Percentiles rank a stretch among this genome's conserved stretches.
Conservation (phyloP, 2,113 vertebrate species). For the Sinocyclocheilus maitianheensis region DNA sequence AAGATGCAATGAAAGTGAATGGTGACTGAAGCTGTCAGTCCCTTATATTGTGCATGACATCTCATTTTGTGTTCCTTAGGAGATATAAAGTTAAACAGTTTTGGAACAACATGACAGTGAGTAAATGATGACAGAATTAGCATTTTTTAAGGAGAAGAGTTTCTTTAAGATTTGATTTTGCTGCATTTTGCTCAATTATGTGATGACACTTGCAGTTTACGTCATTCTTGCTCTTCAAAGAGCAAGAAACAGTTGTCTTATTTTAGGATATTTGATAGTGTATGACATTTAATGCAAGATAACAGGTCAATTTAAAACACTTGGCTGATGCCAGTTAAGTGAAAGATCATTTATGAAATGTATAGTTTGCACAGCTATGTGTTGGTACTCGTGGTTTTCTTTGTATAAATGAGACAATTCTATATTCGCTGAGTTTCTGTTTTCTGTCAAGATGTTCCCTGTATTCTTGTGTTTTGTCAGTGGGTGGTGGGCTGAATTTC, state of each 20-base stretch:
- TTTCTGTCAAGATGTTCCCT: constrained; percentile 3
- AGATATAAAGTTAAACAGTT: not conserved
- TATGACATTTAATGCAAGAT: not conserved
- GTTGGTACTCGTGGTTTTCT: not conserved
- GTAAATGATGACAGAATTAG: constrained; percentile 2
- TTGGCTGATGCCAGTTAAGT: not conserved
- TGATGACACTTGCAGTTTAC: not conserved
- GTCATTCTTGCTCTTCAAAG: not conserved
- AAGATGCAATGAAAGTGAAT: not conserved
- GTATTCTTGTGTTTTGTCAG: not conserved
- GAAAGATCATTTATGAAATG: not conserved
- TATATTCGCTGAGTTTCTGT: constrained; percentile 15
- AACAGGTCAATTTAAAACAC: not conserved
- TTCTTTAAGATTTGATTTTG: not conserved
- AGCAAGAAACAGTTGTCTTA: not conserved
- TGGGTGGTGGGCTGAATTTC: constrained; percentile 39
- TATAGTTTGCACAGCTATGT: not conserved
- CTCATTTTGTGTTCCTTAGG: not conserved
- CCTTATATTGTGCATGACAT: not conserved
- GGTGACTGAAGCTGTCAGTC: not conserved
- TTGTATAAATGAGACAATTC: not conserved
- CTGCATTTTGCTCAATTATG: not conserved
- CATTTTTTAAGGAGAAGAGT: not conserved
- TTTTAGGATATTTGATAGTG: not conserved
- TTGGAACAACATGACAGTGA: not conserved